A percentile compares a stretch with the other conserved stretches of the same genome.
phyloP scores from a whole-genome alignment of 2,113 vertebrate species.

The Harpagus bidentatus region DNA sequence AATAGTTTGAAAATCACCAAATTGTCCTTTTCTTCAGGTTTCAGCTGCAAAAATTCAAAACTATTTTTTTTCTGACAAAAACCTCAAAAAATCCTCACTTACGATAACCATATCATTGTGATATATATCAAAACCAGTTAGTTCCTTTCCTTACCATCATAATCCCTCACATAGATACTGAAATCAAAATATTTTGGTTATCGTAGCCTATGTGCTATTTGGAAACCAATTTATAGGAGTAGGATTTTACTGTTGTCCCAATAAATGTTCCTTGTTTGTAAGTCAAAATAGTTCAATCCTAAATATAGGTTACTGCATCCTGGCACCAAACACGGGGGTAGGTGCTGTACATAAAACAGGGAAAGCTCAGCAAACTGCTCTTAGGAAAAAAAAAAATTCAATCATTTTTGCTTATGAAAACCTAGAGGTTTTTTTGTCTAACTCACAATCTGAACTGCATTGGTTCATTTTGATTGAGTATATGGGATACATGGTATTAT shows the following conservation, averaged over 20 bases:
- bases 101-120: neutral
- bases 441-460: neutral
- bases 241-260: neutral
- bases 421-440: neutral
- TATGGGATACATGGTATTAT: neutral
- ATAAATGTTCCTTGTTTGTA: neutral
- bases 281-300: neutral
- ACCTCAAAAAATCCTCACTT: neutral
- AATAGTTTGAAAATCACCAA: neutral
- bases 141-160: neutral
- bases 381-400: neutral
- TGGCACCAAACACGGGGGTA: neutral
- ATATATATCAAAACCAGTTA: neutral
- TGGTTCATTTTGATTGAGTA: neutral
- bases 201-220: neutral
- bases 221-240: neutral
- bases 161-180: neutral
- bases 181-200: neutral
- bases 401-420: neutral
- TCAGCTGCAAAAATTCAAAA: neutral
- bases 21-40: neutral
- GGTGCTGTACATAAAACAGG: neutral
- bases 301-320: neutral
- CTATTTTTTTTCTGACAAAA: neutral
- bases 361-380: neutral